Evolutionary conservation across 2,888 invertebrate genomes (phyloP), one percentile per base, ranked within the genome.

Genomic region (Archaeoteleia sp.): DNA sequence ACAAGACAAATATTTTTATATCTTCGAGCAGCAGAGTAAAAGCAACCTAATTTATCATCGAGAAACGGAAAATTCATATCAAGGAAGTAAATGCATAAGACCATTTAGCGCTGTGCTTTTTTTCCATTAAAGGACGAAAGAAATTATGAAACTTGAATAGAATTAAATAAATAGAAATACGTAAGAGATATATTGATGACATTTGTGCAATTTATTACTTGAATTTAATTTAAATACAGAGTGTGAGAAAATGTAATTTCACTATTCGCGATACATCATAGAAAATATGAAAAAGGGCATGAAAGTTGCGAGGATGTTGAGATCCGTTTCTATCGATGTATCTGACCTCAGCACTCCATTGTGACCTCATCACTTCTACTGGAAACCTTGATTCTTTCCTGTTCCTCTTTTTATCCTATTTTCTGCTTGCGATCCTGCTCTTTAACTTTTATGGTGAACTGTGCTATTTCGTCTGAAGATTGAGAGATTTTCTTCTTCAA

Each of bases 371-470:
- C 43, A 30, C 14, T 45, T 37, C 32, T 17, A 43, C 48, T 17
- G 6, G 15, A 25, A 29, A 32, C 34, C 43, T 34, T 43, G 25
- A 35, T 23, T 30, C 43, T 30, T 9, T 35, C 12, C 27, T 51
- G 53, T 53, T 45, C 46, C 54, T 30, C 42, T 43, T 46, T 40
- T 13, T 35, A 30, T 34, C 55, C 25, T 49, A 37, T 67, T 14
- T 48, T 35, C 25, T 43, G 30, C 55, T 67, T 62, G 30, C 43
- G 60, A 66, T 65, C 53, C 67, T 55, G 29, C 70, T 73, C 71
- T 73, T 74, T 72, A 75, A 78, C 73, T 76, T 76, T 77, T 72
- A 78, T 71, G 71, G 67, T 51, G 63, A 29, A 65, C 43, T 57
- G 30, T 45, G 37, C 46, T 34, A 58, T 51, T 46, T 51, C 39